These are phyloP conservation scores for Falco berigora DNA, from an alignment of 2,797 vertebrate species.

Conservation along the genomic window DNA sequence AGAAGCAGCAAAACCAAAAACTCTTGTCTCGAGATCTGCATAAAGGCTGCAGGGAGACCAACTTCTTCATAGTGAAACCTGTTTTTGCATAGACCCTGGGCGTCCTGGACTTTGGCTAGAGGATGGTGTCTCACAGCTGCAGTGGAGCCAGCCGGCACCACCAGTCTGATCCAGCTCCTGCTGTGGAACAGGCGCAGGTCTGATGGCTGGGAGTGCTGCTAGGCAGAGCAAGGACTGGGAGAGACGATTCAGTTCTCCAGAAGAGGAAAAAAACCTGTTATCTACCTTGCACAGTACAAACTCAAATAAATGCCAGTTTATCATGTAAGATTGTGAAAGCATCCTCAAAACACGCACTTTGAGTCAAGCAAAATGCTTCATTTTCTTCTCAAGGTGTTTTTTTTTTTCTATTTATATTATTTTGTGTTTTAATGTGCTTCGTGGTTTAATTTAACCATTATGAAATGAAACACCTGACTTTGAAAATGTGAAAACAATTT, in stretches of 20 bases:
- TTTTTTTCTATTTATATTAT: background rate
- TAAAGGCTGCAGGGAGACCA: background rate
- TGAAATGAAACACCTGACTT: background rate
- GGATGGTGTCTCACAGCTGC: background rate
- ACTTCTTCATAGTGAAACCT: background rate
- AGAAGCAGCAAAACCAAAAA: background rate
- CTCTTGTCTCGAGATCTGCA: background rate
- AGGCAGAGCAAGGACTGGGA: background rate
- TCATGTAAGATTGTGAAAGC: background rate
- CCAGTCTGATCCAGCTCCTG: background rate
- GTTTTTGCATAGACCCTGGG: background rate
- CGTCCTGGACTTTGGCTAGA: background rate
- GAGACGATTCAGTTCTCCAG: background rate
- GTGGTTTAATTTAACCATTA: background rate
- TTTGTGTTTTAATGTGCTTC: background rate
- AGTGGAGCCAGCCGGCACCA: background rate
- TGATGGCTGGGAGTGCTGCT: background rate
- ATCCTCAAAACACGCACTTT: background rate
- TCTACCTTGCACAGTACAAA: background rate
- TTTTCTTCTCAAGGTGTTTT: background rate
- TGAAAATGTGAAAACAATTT: constrained; percentile 9
- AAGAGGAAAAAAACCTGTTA: background rate
- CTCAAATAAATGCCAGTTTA: background rate
- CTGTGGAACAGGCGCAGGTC: background rate
- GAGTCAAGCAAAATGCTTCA: background rate